Conservation (phyloP, 1,140 invertebrate genomes). For the Potamilus streckersoni region DNA sequence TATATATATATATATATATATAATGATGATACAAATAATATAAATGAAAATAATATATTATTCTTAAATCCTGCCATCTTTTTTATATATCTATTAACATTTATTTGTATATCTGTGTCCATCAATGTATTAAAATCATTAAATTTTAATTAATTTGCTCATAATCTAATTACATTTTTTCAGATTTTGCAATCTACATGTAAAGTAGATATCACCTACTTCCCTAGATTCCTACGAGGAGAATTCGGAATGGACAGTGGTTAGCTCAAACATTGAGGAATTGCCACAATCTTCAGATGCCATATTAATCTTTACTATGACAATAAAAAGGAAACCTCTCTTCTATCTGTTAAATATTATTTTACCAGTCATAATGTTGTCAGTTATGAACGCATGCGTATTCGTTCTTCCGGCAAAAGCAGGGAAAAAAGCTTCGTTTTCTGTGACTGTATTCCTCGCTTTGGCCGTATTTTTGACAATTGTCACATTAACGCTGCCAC, state of each 20-base stretch:
- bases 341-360: constrained; percentile 24
- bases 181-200: no score
- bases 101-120: no score
- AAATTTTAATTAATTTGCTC: no score
- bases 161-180: no score
- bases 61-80: no score
- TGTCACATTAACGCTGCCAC: constrained; percentile 15
- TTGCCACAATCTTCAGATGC: constrained; percentile 2
- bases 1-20: no score
- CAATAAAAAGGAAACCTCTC: constrained; percentile 25
- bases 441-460: constrained; percentile 20
- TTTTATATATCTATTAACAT: no score
- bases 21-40: no score
- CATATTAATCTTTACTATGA: constrained; percentile 17
- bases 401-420: constrained; percentile 2
- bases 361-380: constrained; percentile 25
- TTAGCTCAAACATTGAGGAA: not conserved
- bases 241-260: constrained; percentile 18
- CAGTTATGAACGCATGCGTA: not conserved
- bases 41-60: no score
- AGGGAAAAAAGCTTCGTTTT: constrained; percentile 16
- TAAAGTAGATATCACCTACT: constrained; percentile 22
- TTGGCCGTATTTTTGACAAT: constrained; percentile 26
- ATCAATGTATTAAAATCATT: no score
- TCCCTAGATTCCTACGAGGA: constrained; percentile 9